Base-by-base conservation (phyloP, 2,797 vertebrate genomes). In the Gambelia wislizenii region DNA sequence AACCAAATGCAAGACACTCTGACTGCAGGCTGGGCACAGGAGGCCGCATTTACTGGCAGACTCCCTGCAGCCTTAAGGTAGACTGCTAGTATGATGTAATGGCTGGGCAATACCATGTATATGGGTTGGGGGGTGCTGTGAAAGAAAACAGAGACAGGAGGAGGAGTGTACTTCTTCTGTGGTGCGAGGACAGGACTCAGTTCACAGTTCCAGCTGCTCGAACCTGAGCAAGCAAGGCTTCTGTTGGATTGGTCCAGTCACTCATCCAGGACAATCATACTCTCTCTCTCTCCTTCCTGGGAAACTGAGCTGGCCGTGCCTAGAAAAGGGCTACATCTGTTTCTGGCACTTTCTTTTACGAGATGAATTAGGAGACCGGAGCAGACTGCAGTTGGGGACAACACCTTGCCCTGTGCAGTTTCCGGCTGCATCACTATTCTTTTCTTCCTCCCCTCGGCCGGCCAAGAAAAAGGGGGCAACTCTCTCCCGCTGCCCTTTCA, bases 1-100 rank as follows among this genome's bases (percentile, higher is more conserved):
- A 85, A 90, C 84, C 80, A 70, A 92, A 85, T 52, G 92, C 74
- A 84, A 89, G 39, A 47, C 67, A 88, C 78, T 77, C 39, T 90
- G 70, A 56, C 47, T 72, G 87, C 86, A 30, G 84, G 75, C 86
- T 78, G 91, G 84, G 47, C 82, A 47, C 22, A 85, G 92, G 91
- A 92, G 0, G 54, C 33, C 69, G 69, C 84, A 91, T 92, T 64
- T n/a, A 72, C n/a, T 74, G 67, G 52, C 52, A 74, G 42, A 36
- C 33, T 49, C 22, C 39, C 80, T 20, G 61, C 20, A 72, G 82
- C 49, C 82, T 84, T 27, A 59, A 49, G 2, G 16, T 9, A 13
- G 42, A 64, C 54, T 1, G 16, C 9, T 61, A 64, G 36, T 12
- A 74, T 76, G 80, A 83, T 30, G 47, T 44, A 42, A 87, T 81